Base-by-base conservation (phyloP, 2,888 invertebrate genomes). In the Cryptocephalus primarius region DNA sequence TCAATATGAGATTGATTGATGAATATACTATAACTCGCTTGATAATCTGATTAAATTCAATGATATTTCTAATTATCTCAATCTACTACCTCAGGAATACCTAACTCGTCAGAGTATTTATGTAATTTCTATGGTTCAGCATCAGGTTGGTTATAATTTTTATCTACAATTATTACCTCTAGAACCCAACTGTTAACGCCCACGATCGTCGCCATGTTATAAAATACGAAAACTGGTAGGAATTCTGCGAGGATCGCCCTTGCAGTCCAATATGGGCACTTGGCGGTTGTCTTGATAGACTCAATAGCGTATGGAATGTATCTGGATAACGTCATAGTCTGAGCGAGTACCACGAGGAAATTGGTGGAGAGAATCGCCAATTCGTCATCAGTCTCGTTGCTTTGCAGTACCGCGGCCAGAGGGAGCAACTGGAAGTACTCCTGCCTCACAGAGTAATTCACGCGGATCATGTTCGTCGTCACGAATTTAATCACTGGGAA, bases 331-430 rank as follows among this genome's bases (percentile, higher is more conserved):
- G 83, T 76, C 34, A 80, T 66, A 1, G 80, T 75, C 51, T 83
- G 80, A 2, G 86, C 81, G 14, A 89, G 71, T 40, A 78, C 74
- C 1, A 84, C 83, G 32, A 91, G 69, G 48, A 85, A 75, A 43
- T 75, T 72, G 39, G 77, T 76, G 56, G 88, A 85, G 33, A 78
- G 74, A 49, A 76, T 76, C 12, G 78, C 76, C 52, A 91, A 68
- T 67, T 90, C 89, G 54, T 85, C 85, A 64, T 89, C 88, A 12
- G 78, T 76, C 55, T 85, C 84, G 56, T 85, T 85, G 57, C 83
- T 86, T 61, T 88, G 85, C 55, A 87, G 75, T 10, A 82, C 77
- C 64, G 86, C 87, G 44, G 87, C 78, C 55, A 80, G 67, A 1
- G 78, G 76, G 49, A 79, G 73, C 51, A 83, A 66, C 44, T 70